These are phyloP conservation scores for Albula glossodonta DNA, from an alignment of 2,113 vertebrate genomes.

Conservation along the genomic window DNA sequence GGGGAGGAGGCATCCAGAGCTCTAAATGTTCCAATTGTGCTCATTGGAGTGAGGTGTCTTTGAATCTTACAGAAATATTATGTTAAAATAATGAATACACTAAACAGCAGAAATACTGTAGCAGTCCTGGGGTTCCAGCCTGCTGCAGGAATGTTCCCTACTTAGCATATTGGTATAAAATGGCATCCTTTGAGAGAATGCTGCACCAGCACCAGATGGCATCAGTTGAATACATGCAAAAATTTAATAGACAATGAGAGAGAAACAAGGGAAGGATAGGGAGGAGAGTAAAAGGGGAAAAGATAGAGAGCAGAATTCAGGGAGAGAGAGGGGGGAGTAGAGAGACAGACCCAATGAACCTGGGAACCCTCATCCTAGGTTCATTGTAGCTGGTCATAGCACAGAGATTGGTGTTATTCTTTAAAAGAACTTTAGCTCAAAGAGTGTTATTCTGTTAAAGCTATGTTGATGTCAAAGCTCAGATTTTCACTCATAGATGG, in stretches of 20 bases:
- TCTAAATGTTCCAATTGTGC: background rate
- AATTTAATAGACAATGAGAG: conserved; percentile 8
- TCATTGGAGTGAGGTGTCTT: too few relatives aligned
- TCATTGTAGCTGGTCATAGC: conserved; percentile 1
- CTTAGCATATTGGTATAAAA: conserved; percentile 38
- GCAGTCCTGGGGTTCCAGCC: conserved; percentile 10
- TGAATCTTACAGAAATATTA: background rate
- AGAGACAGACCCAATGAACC: background rate
- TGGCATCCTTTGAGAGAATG: conserved; percentile 40
- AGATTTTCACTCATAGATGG: background rate
- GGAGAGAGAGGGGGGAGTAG: background rate
- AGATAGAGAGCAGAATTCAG: background rate
- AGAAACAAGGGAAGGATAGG: background rate
- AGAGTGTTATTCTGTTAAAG: background rate
- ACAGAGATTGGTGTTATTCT: background rate
- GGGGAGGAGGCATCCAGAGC: background rate
- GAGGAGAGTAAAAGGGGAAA: background rate
- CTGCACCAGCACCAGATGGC: conserved; percentile 48
- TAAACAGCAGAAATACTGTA: background rate
- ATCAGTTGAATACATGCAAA: conserved; percentile 19
- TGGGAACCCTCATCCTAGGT: background rate
- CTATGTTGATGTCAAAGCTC: background rate
- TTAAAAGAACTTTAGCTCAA: background rate
- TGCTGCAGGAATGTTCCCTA: conserved; percentile 24
- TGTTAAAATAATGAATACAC: background rate